Conservation (phyloP, 2,797 vertebrate species). For the Microctenopoma stevenorrisi region DNA sequence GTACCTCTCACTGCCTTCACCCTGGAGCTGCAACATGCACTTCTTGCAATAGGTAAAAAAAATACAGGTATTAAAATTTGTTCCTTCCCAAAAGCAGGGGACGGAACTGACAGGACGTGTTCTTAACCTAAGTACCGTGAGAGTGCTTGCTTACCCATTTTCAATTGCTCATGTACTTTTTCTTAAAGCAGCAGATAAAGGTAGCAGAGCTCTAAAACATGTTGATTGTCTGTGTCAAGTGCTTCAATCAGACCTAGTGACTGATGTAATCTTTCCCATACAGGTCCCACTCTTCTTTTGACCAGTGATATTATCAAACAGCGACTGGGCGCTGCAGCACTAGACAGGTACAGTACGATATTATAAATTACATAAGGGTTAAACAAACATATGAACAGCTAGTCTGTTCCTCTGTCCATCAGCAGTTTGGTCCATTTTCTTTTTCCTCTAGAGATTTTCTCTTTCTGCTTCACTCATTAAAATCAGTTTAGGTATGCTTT, state of each 20-base stretch:
- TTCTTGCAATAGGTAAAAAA: constrained; percentile 87
- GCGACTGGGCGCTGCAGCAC: constrained; percentile 89
- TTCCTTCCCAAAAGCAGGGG: not conserved
- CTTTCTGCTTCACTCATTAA: constrained; percentile 29
- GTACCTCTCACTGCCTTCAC: constrained; percentile 93
- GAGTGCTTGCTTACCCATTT: no score
- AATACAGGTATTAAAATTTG: not conserved
- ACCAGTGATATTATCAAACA: constrained; percentile 94
- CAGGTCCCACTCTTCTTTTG: constrained; percentile 91
- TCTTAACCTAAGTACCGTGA: not conserved
- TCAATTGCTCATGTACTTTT: no score
- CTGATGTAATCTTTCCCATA: constrained; percentile 4
- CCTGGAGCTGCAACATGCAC: constrained; percentile 93
- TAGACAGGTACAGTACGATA: constrained; percentile 87
- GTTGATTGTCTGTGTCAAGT: not conserved
- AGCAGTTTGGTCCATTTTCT: not conserved
- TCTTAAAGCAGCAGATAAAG: no score
- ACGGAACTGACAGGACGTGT: no score
- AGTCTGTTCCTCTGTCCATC: constrained; percentile 4
- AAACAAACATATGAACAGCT: not conserved
- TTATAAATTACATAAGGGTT: not conserved
- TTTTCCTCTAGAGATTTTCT: not conserved
- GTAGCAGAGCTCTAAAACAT: not conserved
- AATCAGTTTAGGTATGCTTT: constrained; percentile 38
- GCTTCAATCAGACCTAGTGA: constrained; percentile 4